phyloP scores from a whole-genome alignment of 2,113 vertebrate genomes.

The Gallinago media region DNA sequence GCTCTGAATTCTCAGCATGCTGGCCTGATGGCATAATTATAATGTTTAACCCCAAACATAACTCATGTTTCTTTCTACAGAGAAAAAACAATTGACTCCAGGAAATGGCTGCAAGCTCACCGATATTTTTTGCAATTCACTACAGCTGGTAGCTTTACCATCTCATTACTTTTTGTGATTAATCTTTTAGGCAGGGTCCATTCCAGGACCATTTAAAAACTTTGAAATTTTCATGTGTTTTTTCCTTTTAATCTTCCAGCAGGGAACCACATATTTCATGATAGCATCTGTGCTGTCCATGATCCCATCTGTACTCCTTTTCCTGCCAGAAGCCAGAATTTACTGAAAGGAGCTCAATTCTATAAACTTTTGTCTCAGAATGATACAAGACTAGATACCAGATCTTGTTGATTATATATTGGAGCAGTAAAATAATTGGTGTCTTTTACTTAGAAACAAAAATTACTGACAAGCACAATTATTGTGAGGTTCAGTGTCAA shows the following conservation, averaged over 20 bases:
- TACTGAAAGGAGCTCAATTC: background rate
- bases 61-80: background rate
- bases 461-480: background rate
- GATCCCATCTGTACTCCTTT: slow-evolving; percentile 19
- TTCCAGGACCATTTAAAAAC: slow-evolving; percentile 23
- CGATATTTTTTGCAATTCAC: background rate
- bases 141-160: background rate
- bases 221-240: background rate
- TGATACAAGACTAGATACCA: background rate
- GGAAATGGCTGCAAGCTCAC: background rate
- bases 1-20: background rate
- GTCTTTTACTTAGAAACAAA: background rate
- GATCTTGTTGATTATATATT: background rate
- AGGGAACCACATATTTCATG: background rate
- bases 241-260: slow-evolving; percentile 17
- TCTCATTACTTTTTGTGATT: background rate
- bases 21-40: background rate
- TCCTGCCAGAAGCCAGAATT: slow-evolving; percentile 22
- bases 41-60: background rate
- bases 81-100: background rate
- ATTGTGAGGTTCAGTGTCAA: background rate
- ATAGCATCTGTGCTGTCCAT: slow-evolving; percentile 23
- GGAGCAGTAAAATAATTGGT: background rate
- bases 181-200: background rate
- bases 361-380: background rate